Base-by-base conservation (phyloP, 1,140 invertebrate species). In the Physella acuta region DNA sequence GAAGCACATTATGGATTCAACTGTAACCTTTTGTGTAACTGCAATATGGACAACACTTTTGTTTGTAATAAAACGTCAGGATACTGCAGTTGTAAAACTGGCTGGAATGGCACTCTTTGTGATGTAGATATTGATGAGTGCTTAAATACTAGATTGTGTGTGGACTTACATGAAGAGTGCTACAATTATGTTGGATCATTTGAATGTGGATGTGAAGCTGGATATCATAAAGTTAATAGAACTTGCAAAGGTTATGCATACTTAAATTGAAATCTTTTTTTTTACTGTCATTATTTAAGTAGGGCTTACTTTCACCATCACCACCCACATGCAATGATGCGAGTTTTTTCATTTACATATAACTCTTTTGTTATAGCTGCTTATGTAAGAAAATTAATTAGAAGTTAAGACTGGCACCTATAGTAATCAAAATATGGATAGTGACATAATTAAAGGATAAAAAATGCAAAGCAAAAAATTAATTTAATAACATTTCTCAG, bases 241-340 rank as follows among this genome's bases (percentile, higher is more conserved):
- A 2, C 1, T 24, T 68, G 66, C 49, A 2, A n/a, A 28, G 65
- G 65, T 67, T 24, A 55, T 51, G n/a, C n/a, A n/a, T n/a, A n/a
- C n/a, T n/a, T n/a, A n/a, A 4, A 11, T 36, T 56, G 24, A 87
- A 91, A 71, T 90, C 91, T 26, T 97, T 94, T 78, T 86, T 91
- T 3, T 96, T 96, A 80, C 26, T 62, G 16, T 24, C 4, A 24
- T 33, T 33, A 24, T 36, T 2, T 26, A 37, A 33, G 4, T 33
- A 62, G n/a, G n/a, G n/a, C n/a, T n/a, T n/a, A n/a, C n/a, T n/a
- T n/a, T n/a, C n/a, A n/a, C n/a, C n/a, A n/a, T n/a, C n/a, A n/a
- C n/a, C n/a, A n/a, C n/a, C n/a, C n/a, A n/a, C n/a, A n/a, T n/a
- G n/a, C n/a, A n/a, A n/a, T n/a, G n/a, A n/a, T n/a, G n/a, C n/a